Percentiles rank a stretch among this genome's conserved stretches.
phyloP scores from a whole-genome alignment of 2,113 vertebrate genomes.

The Erpornis zantholeuca region DNA sequence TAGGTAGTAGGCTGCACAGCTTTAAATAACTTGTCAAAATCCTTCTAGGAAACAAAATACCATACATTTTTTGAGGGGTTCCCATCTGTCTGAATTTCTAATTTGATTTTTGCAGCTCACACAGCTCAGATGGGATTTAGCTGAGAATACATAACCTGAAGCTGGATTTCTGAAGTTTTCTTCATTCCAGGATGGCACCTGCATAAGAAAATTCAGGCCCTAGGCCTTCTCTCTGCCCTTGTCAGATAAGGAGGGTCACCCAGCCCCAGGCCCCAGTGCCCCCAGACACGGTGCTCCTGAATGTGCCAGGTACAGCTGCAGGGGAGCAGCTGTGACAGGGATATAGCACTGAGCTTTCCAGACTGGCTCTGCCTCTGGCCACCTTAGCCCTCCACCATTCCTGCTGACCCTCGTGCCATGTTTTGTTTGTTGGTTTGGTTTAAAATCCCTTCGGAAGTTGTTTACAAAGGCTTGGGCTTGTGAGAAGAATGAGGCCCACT shows the following conservation, averaged over 20 bases:
- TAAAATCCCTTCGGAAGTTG: not conserved
- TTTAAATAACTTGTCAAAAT: not conserved
- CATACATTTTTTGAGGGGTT: not conserved
- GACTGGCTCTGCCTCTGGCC: not conserved
- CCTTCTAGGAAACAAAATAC: not conserved
- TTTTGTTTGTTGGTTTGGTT: not conserved
- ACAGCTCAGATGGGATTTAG: not conserved
- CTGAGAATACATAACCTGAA: not conserved
- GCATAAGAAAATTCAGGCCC: not conserved
- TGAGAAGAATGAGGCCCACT: not conserved
- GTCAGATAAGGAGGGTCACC: not conserved
- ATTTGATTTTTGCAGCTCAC: not conserved
- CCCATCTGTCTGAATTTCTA: not conserved
- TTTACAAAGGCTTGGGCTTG: not conserved
- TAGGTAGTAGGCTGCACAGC: not conserved
- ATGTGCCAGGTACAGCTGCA: not conserved
- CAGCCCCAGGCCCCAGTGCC: not conserved
- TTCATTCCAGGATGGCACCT: not conserved
- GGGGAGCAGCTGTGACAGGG: not conserved
- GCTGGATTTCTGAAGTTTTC: not conserved
- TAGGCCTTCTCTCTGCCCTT: not conserved
- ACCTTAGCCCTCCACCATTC: not conserved
- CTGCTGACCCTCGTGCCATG: not conserved
- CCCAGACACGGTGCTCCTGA: not conserved
- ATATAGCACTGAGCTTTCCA: not conserved